A percentile compares a stretch with the other conserved stretches of the same genome.
Evolutionary conservation across 1,140 invertebrate genomes (phyloP).

Genomic region (Rhopalosiphum maidis): DNA sequence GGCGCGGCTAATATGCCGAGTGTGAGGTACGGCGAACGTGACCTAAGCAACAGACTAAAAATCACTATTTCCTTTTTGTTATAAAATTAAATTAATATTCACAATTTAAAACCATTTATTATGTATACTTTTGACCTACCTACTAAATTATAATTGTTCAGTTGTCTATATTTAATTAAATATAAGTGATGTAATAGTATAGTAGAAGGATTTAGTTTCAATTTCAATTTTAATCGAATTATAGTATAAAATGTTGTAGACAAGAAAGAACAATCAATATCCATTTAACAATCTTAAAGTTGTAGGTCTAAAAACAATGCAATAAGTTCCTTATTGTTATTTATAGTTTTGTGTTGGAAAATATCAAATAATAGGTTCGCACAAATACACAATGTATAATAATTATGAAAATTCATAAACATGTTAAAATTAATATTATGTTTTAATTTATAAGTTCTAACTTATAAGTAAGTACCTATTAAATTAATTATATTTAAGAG

Average conservation of each 20-base stretch:
- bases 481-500: no score
- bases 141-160: not conserved
- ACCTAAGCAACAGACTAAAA: no score
- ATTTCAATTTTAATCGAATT: conserved; percentile 3
- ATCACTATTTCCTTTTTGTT: not conserved
- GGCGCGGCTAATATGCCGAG: no score
- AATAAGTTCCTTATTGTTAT: not conserved
- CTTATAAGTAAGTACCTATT: no score
- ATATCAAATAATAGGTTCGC: not conserved
- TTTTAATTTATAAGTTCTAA: no score
- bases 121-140: not conserved
- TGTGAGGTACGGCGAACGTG: no score
- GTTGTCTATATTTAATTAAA: not conserved
- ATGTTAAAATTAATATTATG: not conserved
- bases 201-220: not conserved
- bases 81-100: not conserved
- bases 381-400: not conserved
- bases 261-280: not conserved
- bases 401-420: not conserved
- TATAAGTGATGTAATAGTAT: not conserved
- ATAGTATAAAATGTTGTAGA: not conserved
- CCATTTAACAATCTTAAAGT: not conserved
- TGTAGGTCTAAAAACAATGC: not conserved
- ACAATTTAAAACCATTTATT: not conserved
- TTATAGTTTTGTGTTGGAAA: not conserved